phyloP scores from a whole-genome alignment of 2,888 invertebrate species.

The Drosophila kanekoi region DNA sequence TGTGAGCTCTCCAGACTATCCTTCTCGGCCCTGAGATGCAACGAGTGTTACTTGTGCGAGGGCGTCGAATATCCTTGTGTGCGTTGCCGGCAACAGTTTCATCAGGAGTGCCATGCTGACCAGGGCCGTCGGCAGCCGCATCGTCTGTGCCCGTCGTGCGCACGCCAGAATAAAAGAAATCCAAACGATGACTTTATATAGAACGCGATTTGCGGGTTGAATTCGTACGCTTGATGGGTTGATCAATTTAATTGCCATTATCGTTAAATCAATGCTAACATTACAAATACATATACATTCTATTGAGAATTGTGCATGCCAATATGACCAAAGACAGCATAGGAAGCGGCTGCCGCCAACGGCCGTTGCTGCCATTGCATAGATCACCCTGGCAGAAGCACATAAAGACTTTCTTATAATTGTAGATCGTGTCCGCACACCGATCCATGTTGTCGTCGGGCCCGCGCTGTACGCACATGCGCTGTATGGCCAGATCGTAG shows the following conservation, averaged over 20 bases:
- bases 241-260: neutral
- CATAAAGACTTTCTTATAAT: slow-evolving; percentile 93
- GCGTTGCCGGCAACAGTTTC: slow-evolving; percentile 17
- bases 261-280: slow-evolving; percentile 3
- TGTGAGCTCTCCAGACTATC: neutral
- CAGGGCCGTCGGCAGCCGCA: neutral
- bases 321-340: neutral
- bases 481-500: slow-evolving; percentile 94
- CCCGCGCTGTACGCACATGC: slow-evolving; percentile 94
- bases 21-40: slow-evolving; percentile 10
- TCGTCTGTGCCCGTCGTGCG: slow-evolving; percentile 17
- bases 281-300: slow-evolving; percentile 1
- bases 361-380: slow-evolving; percentile 87
- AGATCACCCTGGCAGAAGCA: slow-evolving; percentile 96
- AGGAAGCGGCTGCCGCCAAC: neutral
- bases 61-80: slow-evolving; percentile 23
- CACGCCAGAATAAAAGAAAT: neutral
- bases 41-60: slow-evolving; percentile 8
- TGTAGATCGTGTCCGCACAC: slow-evolving; percentile 94
- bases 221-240: too few relatives aligned
- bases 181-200: neutral
- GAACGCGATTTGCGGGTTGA: neutral
- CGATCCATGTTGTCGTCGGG: slow-evolving; percentile 96
- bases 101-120: slow-evolving; percentile 22
- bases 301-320: neutral